Percentiles rank a stretch among this genome's conserved stretches.
Evolutionary conservation across 1,140 invertebrate genomes (phyloP).

Genomic region (Ylistrum balloti): DNA sequence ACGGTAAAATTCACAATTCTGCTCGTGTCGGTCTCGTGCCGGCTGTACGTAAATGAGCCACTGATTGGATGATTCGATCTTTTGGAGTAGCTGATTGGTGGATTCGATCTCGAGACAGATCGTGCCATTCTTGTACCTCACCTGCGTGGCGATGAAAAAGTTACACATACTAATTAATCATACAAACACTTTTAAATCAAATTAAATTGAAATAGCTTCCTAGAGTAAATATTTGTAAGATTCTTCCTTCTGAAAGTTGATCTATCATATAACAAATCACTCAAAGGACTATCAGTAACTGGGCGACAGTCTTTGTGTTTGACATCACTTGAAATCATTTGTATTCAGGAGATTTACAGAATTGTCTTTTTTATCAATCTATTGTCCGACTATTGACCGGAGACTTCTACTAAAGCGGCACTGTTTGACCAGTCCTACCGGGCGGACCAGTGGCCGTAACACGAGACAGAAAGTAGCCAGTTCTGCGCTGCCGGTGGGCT

Average conservation of each 20-base stretch:
- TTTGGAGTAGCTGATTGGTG: slow-evolving; percentile 83
- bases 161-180: slow-evolving; percentile 41
- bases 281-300: slow-evolving; percentile 10
- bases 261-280: neutral
- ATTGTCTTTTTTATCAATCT: neutral
- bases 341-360: neutral
- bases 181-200: slow-evolving; percentile 9
- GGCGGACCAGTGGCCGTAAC: slow-evolving; percentile 1
- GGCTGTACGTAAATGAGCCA: slow-evolving; percentile 85
- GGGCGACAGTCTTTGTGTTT: slow-evolving; percentile 5
- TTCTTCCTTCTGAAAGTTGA: slow-evolving; percentile 39
- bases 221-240: slow-evolving; percentile 3
- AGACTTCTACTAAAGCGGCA: neutral
- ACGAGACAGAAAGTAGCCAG: neutral
- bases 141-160: slow-evolving; percentile 58
- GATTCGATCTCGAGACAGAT: slow-evolving; percentile 54
- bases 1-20: slow-evolving; percentile 85
- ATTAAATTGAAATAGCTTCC: slow-evolving; percentile 9
- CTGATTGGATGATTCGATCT: slow-evolving; percentile 82
- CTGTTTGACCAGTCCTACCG: slow-evolving; percentile 15
- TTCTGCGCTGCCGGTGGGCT: neutral
- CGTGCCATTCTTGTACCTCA: slow-evolving; percentile 60
- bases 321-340: slow-evolving; percentile 8
- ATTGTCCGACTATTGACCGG: slow-evolving; percentile 18
- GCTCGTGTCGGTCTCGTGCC: slow-evolving; percentile 88